A percentile compares a stretch with the other conserved stretches of the same genome.
Conservation (phyloP, 1,140 invertebrate species). For the Orchesella cincta region DNA sequence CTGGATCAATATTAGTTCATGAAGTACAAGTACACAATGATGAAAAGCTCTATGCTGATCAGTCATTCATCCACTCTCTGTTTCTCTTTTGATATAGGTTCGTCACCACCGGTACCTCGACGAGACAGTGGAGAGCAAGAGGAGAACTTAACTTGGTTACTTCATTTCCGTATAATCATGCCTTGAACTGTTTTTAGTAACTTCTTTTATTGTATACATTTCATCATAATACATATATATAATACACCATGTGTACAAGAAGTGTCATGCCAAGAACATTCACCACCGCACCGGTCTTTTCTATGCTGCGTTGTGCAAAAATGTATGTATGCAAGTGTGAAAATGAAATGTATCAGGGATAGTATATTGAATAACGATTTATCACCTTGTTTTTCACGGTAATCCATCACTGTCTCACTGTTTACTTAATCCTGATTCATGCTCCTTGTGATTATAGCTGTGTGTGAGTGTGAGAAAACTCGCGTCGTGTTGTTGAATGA, state of each 20-base stretch:
- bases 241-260: too few species aligned
- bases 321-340: slow-evolving; percentile 32
- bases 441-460: not conserved
- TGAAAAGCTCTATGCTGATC: not conserved
- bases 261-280: too few species aligned
- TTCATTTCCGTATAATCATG: not conserved
- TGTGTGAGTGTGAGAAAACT: too few species aligned
- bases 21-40: not conserved
- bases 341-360: slow-evolving; percentile 43
- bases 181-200: not conserved
- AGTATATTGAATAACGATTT: slow-evolving; percentile 48
- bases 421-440: slow-evolving; percentile 47
- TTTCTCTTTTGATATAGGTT: not conserved
- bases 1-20: slow-evolving; percentile 11
- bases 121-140: not conserved
- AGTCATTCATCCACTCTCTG: not conserved
- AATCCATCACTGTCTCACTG: slow-evolving; percentile 47
- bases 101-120: not conserved
- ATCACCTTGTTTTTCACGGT: slow-evolving; percentile 45
- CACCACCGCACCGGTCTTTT: too few species aligned
- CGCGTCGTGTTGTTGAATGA: too few species aligned
- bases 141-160: not conserved
- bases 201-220: too few species aligned
- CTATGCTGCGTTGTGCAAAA: too few species aligned
- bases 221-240: too few species aligned